Base-by-base conservation (phyloP, 2,113 vertebrate genomes). In the Albula glossodonta region DNA sequence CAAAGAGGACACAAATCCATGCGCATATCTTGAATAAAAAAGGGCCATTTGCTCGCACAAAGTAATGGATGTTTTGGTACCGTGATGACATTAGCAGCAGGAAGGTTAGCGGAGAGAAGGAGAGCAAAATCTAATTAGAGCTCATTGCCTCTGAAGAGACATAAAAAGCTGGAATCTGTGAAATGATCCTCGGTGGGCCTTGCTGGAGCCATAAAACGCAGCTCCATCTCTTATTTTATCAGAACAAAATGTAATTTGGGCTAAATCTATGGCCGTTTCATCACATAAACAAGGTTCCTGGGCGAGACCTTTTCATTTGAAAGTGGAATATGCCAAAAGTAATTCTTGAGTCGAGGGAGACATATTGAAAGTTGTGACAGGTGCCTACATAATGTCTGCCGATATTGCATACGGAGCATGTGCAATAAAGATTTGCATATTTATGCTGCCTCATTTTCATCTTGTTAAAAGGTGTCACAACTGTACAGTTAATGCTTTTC, bases 91-190 rank as follows among this genome's bases (percentile, higher is more conserved):
- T 83, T 41, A 78, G n/a, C 51, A 83, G 81, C 31, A 78, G n/a
- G 66, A 51, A 82, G 60, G 66, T 9, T 78, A 53, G 19, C 53
- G 82, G 63, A 56, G 82, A 56, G 57, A 83, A n/a, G 52, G 66
- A 77, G 56, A 17, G 51, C 41, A 83, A 57, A 22, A 51, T 78
- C 51, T 86, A 86, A 86, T 86, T 86, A 86, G 70, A 83, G 66
- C 53, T 86, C 25, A 19, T 22, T 77, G 48, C 60, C 80, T 70
- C 56, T 25, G 48, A 85, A 49, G 19, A 85, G 49, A n/a, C 63
- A 82, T 10, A 41, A 52, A 63, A 60, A 13, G 50, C 85, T 53
- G 60, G 49, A n/a, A 52, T 31, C 56, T 81, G 50, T 74, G 74
- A 53, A 25, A 52, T 11, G 57, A 84, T 41, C 53, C 60, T 74